These are phyloP conservation scores for Scelioninae gen. 1 DNA, from an alignment of 2,888 invertebrate genomes.

Conservation along the genomic window DNA sequence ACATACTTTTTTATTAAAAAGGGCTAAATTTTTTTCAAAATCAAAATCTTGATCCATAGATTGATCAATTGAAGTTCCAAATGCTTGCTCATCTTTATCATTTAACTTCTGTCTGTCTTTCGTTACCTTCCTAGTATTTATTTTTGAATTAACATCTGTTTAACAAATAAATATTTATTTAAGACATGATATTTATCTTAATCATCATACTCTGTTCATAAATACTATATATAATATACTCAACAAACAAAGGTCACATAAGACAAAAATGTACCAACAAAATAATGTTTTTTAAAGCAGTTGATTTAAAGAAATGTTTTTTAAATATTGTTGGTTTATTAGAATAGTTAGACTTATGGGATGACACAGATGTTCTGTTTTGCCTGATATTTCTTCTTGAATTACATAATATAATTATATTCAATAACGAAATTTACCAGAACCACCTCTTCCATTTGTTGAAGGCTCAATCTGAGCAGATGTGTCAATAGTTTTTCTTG, in stretches of 20 bases:
- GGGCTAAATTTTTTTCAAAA: slow-evolving; percentile 96
- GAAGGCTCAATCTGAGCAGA: slow-evolving; percentile 73
- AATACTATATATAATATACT: too few species aligned
- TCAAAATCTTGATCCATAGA: slow-evolving; percentile 92
- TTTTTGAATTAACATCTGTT: slow-evolving; percentile 81
- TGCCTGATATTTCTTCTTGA: too few species aligned
- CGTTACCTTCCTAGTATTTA: slow-evolving; percentile 79
- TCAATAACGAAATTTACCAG: too few species aligned
- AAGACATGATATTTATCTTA: neutral
- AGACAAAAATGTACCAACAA: too few species aligned
- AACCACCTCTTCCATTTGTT: slow-evolving; percentile 77
- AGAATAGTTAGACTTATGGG: too few species aligned
- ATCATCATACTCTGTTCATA: too few species aligned
- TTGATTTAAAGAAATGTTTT: too few species aligned
- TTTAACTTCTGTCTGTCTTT: slow-evolving; percentile 84
- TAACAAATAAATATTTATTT: slow-evolving; percentile 6
- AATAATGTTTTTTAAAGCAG: too few species aligned
- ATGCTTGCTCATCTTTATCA: slow-evolving; percentile 89
- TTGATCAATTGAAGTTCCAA: slow-evolving; percentile 89
- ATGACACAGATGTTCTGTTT: too few species aligned
- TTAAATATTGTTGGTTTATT: too few species aligned
- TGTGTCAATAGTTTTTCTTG: slow-evolving; percentile 65
- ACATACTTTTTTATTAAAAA: slow-evolving; percentile 91
- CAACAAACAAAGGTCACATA: too few species aligned
- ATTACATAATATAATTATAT: too few species aligned